These are phyloP conservation scores for Peromyscus leucopus DNA, from an alignment of 2,113 vertebrate genomes.

Conservation along the genomic window DNA sequence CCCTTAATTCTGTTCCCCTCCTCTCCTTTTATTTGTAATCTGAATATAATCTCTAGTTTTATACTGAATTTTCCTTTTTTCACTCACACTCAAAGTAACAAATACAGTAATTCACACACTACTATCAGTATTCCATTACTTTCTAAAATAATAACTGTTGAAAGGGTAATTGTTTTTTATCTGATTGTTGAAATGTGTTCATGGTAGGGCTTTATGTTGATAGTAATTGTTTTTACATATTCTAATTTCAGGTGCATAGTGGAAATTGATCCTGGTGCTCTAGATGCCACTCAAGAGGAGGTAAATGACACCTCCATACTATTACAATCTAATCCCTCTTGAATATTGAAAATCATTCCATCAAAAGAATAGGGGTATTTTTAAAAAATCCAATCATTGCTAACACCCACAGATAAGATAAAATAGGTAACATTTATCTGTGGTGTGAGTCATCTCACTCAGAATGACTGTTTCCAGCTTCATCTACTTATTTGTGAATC, in stretches of 20 bases:
- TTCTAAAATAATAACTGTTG: neutral
- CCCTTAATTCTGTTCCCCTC: neutral
- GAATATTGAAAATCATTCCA: neutral
- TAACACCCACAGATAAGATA: neutral
- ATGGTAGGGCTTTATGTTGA: neutral
- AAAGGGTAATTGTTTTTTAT: neutral
- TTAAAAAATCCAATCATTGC: neutral
- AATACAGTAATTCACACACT: neutral
- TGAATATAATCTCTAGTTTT: neutral
- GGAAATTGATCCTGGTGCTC: neutral
- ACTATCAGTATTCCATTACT: no score
- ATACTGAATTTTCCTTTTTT: neutral
- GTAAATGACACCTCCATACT: neutral
- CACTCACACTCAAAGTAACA: no score
- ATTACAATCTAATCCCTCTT: neutral
- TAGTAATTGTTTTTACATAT: neutral
- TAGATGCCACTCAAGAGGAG: neutral
- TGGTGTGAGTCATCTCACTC: neutral
- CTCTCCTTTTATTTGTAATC: neutral
- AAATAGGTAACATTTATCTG: neutral
- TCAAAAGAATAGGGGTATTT: neutral
- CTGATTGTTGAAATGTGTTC: no score
- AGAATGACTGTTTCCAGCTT: neutral
- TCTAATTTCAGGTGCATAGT: neutral
- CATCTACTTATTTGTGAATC: neutral